Conservation (phyloP, 2,113 vertebrate genomes). For the Triplophysa dalaica region DNA sequence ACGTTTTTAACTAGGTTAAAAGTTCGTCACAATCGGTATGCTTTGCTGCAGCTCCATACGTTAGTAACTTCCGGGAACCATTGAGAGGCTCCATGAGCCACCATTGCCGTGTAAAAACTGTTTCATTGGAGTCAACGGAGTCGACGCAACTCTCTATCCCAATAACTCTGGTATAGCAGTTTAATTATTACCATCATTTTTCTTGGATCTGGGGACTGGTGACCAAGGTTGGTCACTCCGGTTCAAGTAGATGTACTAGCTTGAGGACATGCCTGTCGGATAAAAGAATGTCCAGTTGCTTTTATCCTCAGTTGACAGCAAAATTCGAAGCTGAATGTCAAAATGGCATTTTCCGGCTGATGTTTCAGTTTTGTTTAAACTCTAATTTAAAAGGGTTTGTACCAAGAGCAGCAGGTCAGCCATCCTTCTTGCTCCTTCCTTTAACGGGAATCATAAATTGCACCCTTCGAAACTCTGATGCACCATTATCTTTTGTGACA, state of each 20-base stretch:
- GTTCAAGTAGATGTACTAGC: conserved; percentile 33
- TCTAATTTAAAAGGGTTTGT: conserved; percentile 6
- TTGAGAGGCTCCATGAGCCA: too few relatives aligned
- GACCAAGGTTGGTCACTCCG: conserved; percentile 44
- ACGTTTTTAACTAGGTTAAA: too few relatives aligned
- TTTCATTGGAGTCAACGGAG: too few relatives aligned
- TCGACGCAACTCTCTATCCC: too few relatives aligned
- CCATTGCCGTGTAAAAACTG: too few relatives aligned
- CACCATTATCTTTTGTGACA: not conserved
- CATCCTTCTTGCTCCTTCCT: not conserved
- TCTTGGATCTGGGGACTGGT: conserved; percentile 2
- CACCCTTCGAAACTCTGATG: not conserved
- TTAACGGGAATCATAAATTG: conserved; percentile 15
- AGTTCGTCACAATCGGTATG: too few relatives aligned
- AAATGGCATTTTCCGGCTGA: not conserved
- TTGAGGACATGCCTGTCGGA: conserved; percentile 43
- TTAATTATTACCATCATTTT: not conserved
- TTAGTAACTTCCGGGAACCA: too few relatives aligned
- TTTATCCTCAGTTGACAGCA: conserved; percentile 43
- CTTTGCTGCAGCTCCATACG: too few relatives aligned
- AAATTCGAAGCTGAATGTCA: conserved; percentile 50
- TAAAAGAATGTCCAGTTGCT: conserved; percentile 39
- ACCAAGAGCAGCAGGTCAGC: not conserved
- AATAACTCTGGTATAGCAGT: not conserved
- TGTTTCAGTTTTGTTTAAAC: not conserved